Evolutionary conservation across 2,797 vertebrate species (phyloP).

Genomic region (Limosa lapponica): DNA sequence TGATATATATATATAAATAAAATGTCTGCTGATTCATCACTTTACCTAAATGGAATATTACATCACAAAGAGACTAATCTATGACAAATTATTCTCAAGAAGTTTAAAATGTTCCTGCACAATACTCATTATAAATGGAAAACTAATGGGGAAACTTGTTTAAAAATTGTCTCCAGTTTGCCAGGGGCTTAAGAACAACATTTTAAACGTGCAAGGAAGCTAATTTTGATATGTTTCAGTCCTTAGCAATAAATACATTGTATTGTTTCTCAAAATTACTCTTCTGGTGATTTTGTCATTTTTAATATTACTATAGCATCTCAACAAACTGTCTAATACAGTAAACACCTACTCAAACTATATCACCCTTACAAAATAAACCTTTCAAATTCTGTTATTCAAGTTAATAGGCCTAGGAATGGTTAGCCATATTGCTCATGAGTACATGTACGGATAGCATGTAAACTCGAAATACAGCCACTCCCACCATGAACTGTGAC

Average conservation of each 20-base stretch:
- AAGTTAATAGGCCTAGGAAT: conserved; percentile 24
- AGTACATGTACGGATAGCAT: background rate
- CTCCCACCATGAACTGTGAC: background rate
- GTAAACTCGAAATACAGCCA: background rate
- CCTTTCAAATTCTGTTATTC: conserved; percentile 9
- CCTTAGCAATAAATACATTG: conserved; percentile 55
- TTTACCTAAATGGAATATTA: conserved; percentile 54
- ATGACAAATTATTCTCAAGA: conserved; percentile 13
- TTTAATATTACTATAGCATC: background rate
- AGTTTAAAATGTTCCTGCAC: conserved; percentile 45
- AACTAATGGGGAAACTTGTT: conserved; percentile 69
- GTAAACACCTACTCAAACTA: conserved; percentile 17
- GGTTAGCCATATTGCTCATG: background rate
- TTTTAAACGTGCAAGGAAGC: conserved; percentile 40
- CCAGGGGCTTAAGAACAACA: conserved; percentile 25
- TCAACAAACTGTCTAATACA: background rate
- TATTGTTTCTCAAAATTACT: conserved; percentile 36
- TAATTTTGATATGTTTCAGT: conserved; percentile 30
- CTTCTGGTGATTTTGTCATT: conserved; percentile 5
- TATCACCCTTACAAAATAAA: background rate
- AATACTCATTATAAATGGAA: conserved; percentile 65
- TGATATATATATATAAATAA: background rate
- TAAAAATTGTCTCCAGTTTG: conserved; percentile 59
- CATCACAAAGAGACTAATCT: conserved; percentile 51
- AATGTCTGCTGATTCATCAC: conserved; percentile 13